Evolutionary conservation across 2,888 invertebrate genomes (phyloP), one percentile per base, ranked within the genome.

Genomic region (Eupithecia exiguata): DNA sequence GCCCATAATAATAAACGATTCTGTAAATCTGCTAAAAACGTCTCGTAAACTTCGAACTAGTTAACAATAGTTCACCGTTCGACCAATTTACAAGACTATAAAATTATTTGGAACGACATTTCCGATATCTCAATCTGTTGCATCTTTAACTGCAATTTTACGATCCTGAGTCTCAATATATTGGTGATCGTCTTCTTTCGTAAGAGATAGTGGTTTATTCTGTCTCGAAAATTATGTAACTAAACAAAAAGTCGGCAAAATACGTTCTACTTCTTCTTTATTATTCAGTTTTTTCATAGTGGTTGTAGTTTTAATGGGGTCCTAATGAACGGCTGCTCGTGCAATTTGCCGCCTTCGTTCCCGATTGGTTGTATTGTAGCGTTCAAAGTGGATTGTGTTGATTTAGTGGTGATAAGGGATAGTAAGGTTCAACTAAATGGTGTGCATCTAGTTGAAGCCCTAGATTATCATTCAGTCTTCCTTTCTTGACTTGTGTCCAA

Each of bases 131-230:
- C 75, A 77, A 78, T 77, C 79, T 76, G 75, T 82, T 84, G 83
- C 80, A 80, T 77, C 78, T 84, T 87, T 84, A 79, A 83, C 73
- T 81, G 81, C 82, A 71, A 84, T 82, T 84, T 83, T 82, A 86
- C 82, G 82, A 84, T 66, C 36, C 66, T 66, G 35, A 35, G 66
- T 40, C 66, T 40, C 38, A 25, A 66, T 66, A 53, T 35, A 66
- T 43, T 66, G 66, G 66, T 66, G 66, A 18, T 62, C 30, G 30
- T 62, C 62, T 66, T 65, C 65, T 65, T 40, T 66, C 66, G 66
- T 66, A 66, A 80, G 80, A 83, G 80, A 81, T 80, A 21, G n/a
- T 53, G n/a, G 25, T 66, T 65, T 14, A 66, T 66, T 66, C n/a
- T 40, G 10, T 36, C 12, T 9, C 12, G 16, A 10, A 40, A 16